Conservation (phyloP, 92 coral and sea anemone species). For the Porites divaricata region DNA sequence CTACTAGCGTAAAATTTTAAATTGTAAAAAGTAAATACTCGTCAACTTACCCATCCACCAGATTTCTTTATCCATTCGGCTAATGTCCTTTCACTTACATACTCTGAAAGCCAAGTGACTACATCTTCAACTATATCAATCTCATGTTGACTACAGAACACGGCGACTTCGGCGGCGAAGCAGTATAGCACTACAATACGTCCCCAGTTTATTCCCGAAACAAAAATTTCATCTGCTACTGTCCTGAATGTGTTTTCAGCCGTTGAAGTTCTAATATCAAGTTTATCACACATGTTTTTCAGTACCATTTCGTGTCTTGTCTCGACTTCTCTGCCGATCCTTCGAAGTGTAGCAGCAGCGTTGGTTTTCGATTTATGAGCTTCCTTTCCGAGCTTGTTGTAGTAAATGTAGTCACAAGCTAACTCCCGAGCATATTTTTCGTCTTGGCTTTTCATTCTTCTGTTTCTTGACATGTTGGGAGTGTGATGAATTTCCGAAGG, state of each 20-base stretch:
- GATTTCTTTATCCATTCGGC: slow-evolving; percentile 81
- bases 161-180: slow-evolving; percentile 82
- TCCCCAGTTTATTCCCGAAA: slow-evolving; percentile 94
- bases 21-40: background rate
- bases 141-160: slow-evolving; percentile 65
- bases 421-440: slow-evolving; percentile 66
- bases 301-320: slow-evolving; percentile 79
- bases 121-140: slow-evolving; percentile 63
- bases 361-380: slow-evolving; percentile 42
- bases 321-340: slow-evolving; percentile 82
- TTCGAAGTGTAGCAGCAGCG: slow-evolving; percentile 68
- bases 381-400: slow-evolving; percentile 72
- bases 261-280: slow-evolving; percentile 62
- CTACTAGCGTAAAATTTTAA: slow-evolving; percentile 36
- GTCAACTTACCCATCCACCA: slow-evolving; percentile 96
- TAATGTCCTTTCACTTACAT: slow-evolving; percentile 58
- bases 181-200: slow-evolving; percentile 86
- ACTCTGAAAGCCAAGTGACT: slow-evolving; percentile 77
- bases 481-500: slow-evolving; percentile 30
- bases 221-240: slow-evolving; percentile 84
- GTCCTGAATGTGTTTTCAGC: slow-evolving; percentile 56
- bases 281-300: slow-evolving; percentile 77
- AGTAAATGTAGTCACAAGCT: slow-evolving; percentile 78
- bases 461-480: slow-evolving; percentile 21
- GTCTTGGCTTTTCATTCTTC: slow-evolving; percentile 39